Conservation (phyloP, 2,113 vertebrate genomes). For the Hemibates koningsi region DNA sequence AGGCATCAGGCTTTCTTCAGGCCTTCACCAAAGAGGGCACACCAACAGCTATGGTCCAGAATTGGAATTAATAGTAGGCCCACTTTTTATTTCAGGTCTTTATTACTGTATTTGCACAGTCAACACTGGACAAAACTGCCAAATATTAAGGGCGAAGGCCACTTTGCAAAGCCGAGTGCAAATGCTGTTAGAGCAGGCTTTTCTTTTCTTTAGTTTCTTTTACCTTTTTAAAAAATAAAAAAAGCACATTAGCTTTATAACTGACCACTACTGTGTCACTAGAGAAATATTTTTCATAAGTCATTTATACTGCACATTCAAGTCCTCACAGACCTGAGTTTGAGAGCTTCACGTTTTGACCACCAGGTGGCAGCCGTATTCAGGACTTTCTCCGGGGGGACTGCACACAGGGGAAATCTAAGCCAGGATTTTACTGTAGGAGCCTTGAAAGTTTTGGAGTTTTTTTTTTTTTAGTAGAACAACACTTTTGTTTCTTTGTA, state of each 20-base stretch:
- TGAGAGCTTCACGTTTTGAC: neutral
- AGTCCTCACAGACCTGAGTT: neutral
- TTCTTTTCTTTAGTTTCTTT: neutral
- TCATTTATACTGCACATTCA: neutral
- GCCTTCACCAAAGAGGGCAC: neutral
- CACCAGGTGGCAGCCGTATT: slow-evolving; percentile 27
- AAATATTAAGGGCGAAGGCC: neutral
- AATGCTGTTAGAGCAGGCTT: neutral
- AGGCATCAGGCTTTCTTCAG: neutral
- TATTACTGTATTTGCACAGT: neutral
- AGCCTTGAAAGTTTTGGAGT: neutral
- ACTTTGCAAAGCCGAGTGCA: neutral
- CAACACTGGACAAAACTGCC: neutral
- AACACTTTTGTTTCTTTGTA: neutral
- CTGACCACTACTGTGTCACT: neutral
- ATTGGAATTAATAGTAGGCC: neutral
- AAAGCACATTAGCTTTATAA: neutral
- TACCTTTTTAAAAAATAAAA: neutral
- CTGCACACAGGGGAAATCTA: neutral
- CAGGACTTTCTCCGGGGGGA: neutral
- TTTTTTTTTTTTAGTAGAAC: neutral
- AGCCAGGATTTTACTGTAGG: neutral
- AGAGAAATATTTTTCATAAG: neutral
- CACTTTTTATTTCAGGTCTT: neutral
- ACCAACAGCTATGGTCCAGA: neutral